Evolutionary conservation across 2,888 invertebrate species (phyloP).

Genomic region (Drosophila koepferae): DNA sequence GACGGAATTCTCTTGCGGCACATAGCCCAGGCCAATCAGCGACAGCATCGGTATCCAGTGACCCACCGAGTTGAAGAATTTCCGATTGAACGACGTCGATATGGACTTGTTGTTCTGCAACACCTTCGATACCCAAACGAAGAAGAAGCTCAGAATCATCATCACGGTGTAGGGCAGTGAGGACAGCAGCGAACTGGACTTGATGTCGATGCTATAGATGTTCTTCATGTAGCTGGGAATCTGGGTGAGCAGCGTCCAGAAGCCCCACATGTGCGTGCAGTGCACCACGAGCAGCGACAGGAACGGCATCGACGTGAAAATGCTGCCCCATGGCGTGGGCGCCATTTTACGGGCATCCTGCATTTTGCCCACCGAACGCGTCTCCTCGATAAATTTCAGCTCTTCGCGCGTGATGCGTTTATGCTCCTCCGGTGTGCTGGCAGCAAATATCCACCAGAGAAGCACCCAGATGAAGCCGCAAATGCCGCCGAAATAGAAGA

Average conservation of each 20-base stretch:
- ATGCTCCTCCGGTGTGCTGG: conserved; percentile 88
- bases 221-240: conserved; percentile 92
- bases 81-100: conserved; percentile 84
- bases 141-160: conserved; percentile 90
- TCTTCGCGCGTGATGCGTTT: conserved; percentile 88
- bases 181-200: conserved; percentile 89
- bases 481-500: conserved; percentile 90
- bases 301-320: conserved; percentile 91
- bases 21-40: conserved; percentile 87
- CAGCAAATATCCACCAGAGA: conserved; percentile 88
- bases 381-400: conserved; percentile 88
- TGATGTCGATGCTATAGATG: conserved; percentile 90
- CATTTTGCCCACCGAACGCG: conserved; percentile 83
- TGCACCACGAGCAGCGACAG: conserved; percentile 91
- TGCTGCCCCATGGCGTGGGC: conserved; percentile 90
- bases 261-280: conserved; percentile 91
- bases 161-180: conserved; percentile 91
- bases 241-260: conserved; percentile 93
- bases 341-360: conserved; percentile 64
- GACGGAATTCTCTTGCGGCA: conserved; percentile 81
- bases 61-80: conserved; percentile 87
- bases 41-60: conserved; percentile 90
- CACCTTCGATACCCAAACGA: conserved; percentile 89
- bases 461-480: conserved; percentile 88
- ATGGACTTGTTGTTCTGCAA: conserved; percentile 78